Evolutionary conservation across 2,888 invertebrate genomes (phyloP), one percentile per base, ranked within the genome.

Genomic region (Mimas tiliae): DNA sequence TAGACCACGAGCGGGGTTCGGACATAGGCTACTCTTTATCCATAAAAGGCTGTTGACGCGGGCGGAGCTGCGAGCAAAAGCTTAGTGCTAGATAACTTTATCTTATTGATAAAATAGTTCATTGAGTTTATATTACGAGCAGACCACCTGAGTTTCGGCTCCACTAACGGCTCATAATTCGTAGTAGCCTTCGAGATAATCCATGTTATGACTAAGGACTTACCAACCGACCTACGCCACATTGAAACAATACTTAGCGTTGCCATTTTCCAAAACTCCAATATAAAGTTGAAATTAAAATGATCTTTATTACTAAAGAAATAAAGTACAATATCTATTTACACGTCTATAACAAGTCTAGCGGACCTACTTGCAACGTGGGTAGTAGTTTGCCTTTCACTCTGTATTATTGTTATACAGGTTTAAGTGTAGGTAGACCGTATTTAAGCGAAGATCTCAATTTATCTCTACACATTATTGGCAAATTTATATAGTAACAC

Each of bases 331-430:
- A 77, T 80, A 77, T 81, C 68, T 71, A 72, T 72, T 76, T n/a
- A n/a, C n/a, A n/a, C n/a, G n/a, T n/a, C 76, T 67, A 73, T 66
- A 74, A 75, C 71, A 71, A 68, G 70, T 64, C 62, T 64, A 65
- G 69, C 68, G 70, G 68, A 77, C 73, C 75, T 70, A 77, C 71
- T 79, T 70, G 74, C 75, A 78, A 79, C 78, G 86, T 87, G 87
- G 88, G 86, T 78, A 84, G 87, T 80, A 81, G 84, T 86, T 86
- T 87, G 81, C 91, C 90, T 91, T 90, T 90, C 89, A 89, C 90
- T 90, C 77, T 70, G 74, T 79, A 78, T 79, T 86, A 82, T 83
- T 79, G 70, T 78, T 76, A 69, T 72, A 73, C 65, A 51, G 68
- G 63, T 71, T 67, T 71, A 72, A 65, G 63, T 52, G 42, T 65